A percentile compares a stretch with the other conserved stretches of the same genome.
Conservation (phyloP, 2,797 vertebrate genomes). For the Sebastes aleutianus region DNA sequence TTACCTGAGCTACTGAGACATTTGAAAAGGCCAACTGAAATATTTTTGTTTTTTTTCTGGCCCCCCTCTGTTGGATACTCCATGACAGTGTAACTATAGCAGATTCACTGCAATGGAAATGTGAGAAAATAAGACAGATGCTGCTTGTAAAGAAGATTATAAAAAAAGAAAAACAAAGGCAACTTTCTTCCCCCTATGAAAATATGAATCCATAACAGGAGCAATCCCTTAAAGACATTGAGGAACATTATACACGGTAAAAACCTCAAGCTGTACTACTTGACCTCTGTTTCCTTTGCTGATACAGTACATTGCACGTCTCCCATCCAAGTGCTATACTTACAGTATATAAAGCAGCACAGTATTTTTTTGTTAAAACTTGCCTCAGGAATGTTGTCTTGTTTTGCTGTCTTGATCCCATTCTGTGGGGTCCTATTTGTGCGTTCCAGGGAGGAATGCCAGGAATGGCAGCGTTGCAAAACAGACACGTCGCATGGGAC, state of each 20-base stretch:
- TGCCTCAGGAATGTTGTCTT: constrained; percentile 74
- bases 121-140: neutral
- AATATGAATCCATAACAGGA: neutral
- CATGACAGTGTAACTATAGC: neutral
- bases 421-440: constrained; percentile 66
- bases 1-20: neutral
- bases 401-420: constrained; percentile 56
- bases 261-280: neutral
- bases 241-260: neutral
- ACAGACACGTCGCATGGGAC: constrained; percentile 52
- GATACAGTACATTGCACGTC: neutral
- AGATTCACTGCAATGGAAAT: neutral
- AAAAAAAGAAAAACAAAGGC: neutral
- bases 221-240: neutral
- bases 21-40: neutral
- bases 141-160: neutral
- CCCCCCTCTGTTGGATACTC: neutral
- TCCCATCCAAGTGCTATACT: neutral
- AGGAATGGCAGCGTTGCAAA: constrained; percentile 67
- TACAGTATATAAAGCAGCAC: constrained; percentile 31
- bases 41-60: neutral
- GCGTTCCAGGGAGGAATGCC: constrained; percentile 63
- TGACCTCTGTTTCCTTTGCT: neutral
- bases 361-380: constrained; percentile 67
- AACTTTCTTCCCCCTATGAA: neutral